Evolutionary conservation across 2,113 vertebrate species (phyloP), one percentile per base, ranked within the genome.

Genomic region (Empidonax traillii): DNA sequence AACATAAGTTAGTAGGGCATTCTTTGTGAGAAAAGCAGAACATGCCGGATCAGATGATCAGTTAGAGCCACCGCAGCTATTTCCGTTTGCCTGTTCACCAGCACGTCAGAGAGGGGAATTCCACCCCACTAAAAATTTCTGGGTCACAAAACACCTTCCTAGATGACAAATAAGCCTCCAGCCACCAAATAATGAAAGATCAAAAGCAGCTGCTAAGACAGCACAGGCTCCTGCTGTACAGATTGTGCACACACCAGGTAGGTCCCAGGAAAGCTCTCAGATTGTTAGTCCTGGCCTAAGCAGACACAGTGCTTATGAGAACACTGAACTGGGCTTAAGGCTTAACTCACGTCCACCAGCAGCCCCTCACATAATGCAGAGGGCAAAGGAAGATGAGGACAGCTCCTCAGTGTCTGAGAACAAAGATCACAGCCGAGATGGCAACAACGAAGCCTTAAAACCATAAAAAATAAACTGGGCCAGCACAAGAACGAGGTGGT

Each of bases 351-450:
- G 27, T 15, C 80, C 53, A 12, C 14, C 19, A 75, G 55, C 19
- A 74, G 23, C 23, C 23, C 20, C 49, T 44, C 0, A 0, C 12
- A 35, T 25, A 39, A 73, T 3, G 11, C 4, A 41, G 43, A 1
- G 20, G 41, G 31, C n/a, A 23, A 82, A 52, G 47, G 21, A 28
- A 72, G 41, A 55, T 1, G 1, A n/a, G 11, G 35, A 31, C 58
- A 80, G 53, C 35, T 53, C 35, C 68, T 49, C 6, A 1, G 27
- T 33, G 59, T 8, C 58, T 24, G 33, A 51, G 41, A 87, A 65
- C n/a, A 56, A 87, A 33, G 39, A 41, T 8, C 39, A 73, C 65
- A 74, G 25, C 28, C 37, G 59, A 53, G 10, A 35, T 1, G 18
- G 55, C 3, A 4, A 39, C 68, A 91, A 16, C 1, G 6, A 83